Percentiles rank a stretch among this genome's conserved stretches.
Evolutionary conservation across 2,113 vertebrate genomes (phyloP).

Genomic region (Spea bombifrons): DNA sequence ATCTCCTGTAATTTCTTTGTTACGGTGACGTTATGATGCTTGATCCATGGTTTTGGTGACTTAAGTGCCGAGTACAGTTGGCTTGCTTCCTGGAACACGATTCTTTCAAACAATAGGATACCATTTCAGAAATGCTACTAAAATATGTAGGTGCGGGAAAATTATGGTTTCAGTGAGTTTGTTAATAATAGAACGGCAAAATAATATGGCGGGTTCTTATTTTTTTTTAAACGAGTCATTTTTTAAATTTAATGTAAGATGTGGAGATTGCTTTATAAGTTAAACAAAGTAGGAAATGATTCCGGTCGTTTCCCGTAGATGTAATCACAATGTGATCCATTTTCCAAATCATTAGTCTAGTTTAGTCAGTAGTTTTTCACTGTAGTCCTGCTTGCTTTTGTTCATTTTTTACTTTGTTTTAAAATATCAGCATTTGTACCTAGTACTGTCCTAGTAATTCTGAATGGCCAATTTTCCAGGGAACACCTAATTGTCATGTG

Average conservation of each 20-base stretch:
- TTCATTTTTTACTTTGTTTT: no score
- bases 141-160: neutral
- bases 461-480: no score
- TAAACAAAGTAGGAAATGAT: neutral
- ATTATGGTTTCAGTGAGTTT: neutral
- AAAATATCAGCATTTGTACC: no score
- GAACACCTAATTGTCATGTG: no score
- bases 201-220: neutral
- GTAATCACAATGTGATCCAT: neutral
- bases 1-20: slow-evolving; percentile 35
- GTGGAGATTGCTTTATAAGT: neutral
- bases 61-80: slow-evolving; percentile 3
- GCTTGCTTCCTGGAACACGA: slow-evolving; percentile 13
- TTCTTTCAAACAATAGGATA: neutral
- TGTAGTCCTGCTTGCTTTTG: no score
- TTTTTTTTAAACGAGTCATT: neutral
- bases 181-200: neutral
- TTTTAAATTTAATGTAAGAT: neutral
- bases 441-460: no score
- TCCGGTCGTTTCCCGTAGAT: neutral
- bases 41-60: slow-evolving; percentile 8
- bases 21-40: slow-evolving; percentile 21
- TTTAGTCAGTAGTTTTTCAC: no score
- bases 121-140: neutral
- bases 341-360: no score